Conservation (phyloP, 2,888 invertebrate species). For the Bombyx huttoni region DNA sequence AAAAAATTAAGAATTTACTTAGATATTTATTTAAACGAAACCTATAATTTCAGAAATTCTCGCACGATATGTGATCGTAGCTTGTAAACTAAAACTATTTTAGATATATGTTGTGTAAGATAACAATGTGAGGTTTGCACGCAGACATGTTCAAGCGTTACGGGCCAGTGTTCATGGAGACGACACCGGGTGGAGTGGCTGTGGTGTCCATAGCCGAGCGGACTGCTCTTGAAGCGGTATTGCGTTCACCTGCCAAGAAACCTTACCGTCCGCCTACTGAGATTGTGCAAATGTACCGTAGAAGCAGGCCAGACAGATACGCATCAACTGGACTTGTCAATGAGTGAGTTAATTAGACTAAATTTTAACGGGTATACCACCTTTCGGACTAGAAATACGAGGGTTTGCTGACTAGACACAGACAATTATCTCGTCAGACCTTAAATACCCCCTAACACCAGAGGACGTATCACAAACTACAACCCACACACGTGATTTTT, state of each 20-base stretch:
- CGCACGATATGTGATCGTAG: no score
- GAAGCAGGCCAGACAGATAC: conserved; percentile 82
- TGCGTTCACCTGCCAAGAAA: conserved; percentile 80
- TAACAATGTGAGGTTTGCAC: conserved; percentile 55
- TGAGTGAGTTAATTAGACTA: conserved; percentile 74
- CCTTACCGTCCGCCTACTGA: conserved; percentile 88
- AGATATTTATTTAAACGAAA: no score
- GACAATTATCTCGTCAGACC: no score
- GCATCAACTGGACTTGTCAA: conserved; percentile 86
- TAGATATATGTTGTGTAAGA: conserved; percentile 11
- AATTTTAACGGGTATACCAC: no score
- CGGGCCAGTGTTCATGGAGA: conserved; percentile 84
- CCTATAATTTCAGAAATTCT: no score
- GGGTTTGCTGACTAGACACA: no score
- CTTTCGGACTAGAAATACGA: no score
- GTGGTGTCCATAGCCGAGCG: conserved; percentile 82
- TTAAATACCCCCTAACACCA: no score
- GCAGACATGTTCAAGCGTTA: conserved; percentile 80
- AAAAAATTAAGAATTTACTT: no score
- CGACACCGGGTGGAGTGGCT: conserved; percentile 79
- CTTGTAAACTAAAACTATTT: no score
- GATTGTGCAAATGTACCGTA: conserved; percentile 82
- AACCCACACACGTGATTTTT: no score
- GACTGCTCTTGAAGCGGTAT: conserved; percentile 80
- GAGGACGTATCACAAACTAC: no score